These are phyloP conservation scores for Limonius californicus DNA, from an alignment of 1,140 invertebrate genomes.

Conservation along the genomic window DNA sequence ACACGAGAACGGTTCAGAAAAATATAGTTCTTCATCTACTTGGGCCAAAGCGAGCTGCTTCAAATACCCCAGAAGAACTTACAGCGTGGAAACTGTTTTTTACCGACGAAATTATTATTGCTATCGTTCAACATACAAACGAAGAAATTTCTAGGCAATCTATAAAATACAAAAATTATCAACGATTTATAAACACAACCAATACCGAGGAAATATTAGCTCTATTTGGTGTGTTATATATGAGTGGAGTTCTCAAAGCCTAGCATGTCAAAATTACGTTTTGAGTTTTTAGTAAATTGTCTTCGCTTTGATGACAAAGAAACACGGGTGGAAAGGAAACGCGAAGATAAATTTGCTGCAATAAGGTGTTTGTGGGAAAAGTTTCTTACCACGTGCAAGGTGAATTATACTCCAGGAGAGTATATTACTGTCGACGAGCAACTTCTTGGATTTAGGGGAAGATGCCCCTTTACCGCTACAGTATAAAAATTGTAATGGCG, in stretches of 20 bases:
- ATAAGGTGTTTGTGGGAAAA: neutral
- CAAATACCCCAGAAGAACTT: neutral
- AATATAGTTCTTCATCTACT: too few relatives aligned
- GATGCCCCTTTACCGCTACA: conserved; percentile 37
- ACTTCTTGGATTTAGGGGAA: conserved; percentile 38
- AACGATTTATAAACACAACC: neutral
- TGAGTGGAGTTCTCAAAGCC: neutral
- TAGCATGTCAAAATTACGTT: too few relatives aligned
- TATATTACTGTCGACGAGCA: neutral
- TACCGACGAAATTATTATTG: neutral
- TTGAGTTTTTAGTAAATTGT: neutral
- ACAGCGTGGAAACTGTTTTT: neutral
- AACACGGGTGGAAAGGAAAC: neutral
- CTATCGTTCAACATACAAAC: neutral
- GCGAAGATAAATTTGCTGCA: neutral
- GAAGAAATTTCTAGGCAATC: neutral
- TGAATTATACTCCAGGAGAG: neutral
- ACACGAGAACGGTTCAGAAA: too few relatives aligned
- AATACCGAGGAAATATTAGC: neutral
- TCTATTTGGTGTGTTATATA: too few relatives aligned
- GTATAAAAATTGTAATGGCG: conserved; percentile 42
- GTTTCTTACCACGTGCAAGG: neutral
- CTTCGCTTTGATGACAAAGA: neutral
- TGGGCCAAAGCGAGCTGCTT: neutral
- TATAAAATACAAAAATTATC: too few relatives aligned